Percentiles rank a stretch among this genome's conserved stretches.
Evolutionary conservation across 2,113 vertebrate species (phyloP).

Genomic region (Budorcas taxicolor): DNA sequence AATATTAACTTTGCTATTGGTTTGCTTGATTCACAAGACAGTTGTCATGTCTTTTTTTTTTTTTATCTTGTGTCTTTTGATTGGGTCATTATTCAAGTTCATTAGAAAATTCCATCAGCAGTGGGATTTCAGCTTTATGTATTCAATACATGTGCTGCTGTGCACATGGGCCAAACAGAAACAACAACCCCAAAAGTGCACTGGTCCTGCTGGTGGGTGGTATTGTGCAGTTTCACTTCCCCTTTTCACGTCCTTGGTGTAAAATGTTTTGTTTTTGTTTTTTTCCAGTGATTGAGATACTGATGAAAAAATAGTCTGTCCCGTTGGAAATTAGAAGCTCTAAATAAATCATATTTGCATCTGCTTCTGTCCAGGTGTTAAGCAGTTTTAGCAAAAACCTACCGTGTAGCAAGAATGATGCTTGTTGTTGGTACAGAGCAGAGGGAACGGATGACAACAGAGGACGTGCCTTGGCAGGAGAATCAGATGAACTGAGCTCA

Average conservation of each 20-base stretch:
- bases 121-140: accelerated
- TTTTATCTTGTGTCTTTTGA: neutral
- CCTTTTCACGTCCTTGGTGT: neutral
- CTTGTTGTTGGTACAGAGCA: neutral
- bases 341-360: neutral
- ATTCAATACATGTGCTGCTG: neutral
- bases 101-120: neutral
- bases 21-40: neutral
- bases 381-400: neutral
- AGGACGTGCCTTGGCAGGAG: accelerated
- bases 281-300: neutral
- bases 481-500: neutral
- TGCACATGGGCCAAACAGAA: accelerated
- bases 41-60: neutral
- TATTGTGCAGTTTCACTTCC: neutral
- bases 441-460: accelerated
- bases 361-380: neutral
- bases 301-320: neutral
- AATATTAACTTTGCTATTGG: neutral
- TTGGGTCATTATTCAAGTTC: neutral
- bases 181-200: accelerated
- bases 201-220: accelerated
- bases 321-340: neutral
- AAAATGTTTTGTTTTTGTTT: neutral
- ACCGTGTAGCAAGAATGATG: neutral